A percentile compares a stretch with the other conserved stretches of the same genome.
Conservation (phyloP, 1,140 invertebrate genomes). For the Diorhabda carinulata region DNA sequence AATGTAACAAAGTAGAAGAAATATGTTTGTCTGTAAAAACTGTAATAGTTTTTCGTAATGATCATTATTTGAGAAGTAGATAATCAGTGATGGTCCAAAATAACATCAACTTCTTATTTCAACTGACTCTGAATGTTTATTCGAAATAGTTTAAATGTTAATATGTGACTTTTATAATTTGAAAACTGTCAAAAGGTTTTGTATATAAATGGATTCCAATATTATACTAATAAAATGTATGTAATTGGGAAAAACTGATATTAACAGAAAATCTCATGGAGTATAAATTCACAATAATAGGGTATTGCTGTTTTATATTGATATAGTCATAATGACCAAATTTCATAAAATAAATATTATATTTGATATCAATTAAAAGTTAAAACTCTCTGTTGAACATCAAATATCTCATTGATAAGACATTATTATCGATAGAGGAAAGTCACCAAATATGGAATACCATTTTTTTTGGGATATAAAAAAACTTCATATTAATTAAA, state of each 20-base stretch:
- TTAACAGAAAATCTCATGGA: background rate
- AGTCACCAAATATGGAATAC: slow-evolving; percentile 9
- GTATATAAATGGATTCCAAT: background rate
- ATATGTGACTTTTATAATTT: background rate
- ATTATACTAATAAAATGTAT: background rate
- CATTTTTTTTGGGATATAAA: background rate
- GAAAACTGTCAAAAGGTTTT: background rate
- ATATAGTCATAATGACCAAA: background rate
- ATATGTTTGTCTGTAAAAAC: background rate
- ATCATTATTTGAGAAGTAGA: background rate
- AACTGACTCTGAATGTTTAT: background rate
- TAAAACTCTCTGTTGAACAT: too few relatives aligned
- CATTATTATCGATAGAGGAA: background rate
- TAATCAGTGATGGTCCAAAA: background rate
- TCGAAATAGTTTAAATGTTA: background rate
- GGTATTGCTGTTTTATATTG: background rate
- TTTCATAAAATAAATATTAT: background rate
- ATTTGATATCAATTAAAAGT: too few relatives aligned
- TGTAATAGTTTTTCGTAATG: background rate
- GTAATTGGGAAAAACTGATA: background rate
- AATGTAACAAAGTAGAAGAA: background rate
- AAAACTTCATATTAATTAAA: background rate
- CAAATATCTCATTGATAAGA: too few relatives aligned
- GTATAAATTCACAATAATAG: background rate
- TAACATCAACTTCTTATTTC: background rate